phyloP scores from a whole-genome alignment of 2,797 vertebrate genomes.

The Sebastes umbrosus region DNA sequence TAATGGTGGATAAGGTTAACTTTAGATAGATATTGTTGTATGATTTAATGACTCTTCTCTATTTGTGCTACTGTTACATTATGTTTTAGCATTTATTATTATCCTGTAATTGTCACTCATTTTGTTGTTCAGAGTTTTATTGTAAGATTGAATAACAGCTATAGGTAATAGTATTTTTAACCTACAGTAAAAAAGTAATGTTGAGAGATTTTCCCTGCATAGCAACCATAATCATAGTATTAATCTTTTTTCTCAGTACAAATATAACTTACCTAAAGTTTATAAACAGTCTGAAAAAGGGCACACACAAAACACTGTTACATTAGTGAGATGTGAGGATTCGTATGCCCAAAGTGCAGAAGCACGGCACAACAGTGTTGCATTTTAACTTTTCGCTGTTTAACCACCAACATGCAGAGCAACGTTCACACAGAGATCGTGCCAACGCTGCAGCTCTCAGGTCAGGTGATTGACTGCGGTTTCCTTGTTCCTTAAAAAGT shows the following conservation, averaged over 20 bases:
- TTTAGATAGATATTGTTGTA: not conserved
- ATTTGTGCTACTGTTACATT: not conserved
- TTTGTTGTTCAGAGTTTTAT: not conserved
- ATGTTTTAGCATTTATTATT: not conserved
- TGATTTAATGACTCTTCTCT: not conserved
- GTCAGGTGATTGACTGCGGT: constrained; percentile 10
- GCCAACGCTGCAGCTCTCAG: not conserved
- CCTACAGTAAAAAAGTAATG: not conserved
- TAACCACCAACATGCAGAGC: not conserved
- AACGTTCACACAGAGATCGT: not conserved
- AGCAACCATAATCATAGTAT: not conserved
- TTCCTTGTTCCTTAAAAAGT: constrained; percentile 18
- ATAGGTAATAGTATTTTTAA: not conserved
- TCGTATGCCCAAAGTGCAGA: not conserved
- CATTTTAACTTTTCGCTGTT: not conserved
- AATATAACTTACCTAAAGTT: not conserved
- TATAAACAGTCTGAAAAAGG: not conserved
- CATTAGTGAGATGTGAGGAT: not conserved
- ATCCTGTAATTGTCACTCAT: not conserved
- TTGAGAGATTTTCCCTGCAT: not conserved
- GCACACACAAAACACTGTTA: not conserved
- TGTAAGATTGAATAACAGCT: not conserved
- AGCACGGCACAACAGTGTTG: not conserved
- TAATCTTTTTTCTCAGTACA: not conserved
- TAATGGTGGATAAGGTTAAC: not conserved